phyloP scores from a whole-genome alignment of 2,113 vertebrate species.

The Strix uralensis region DNA sequence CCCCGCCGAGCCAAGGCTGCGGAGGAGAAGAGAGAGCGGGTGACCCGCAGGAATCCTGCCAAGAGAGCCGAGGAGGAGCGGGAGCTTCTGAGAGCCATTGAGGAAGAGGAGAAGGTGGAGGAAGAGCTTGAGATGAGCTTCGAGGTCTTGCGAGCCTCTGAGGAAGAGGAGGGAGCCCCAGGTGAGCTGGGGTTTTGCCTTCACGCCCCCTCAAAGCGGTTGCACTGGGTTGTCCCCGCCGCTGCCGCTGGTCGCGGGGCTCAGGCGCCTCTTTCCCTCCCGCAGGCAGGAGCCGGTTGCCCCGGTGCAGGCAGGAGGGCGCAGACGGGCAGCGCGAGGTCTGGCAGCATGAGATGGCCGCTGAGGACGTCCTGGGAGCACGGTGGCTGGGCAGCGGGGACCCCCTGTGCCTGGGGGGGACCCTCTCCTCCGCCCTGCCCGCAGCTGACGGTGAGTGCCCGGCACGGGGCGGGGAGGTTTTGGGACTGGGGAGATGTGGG shows the following conservation, averaged over 20 bases:
- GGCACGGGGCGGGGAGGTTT: accelerated
- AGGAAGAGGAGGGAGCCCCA: slow-evolving; percentile 64
- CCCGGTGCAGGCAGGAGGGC: background rate
- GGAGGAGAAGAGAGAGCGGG: background rate
- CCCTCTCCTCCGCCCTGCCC: background rate
- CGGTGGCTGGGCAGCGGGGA: background rate
- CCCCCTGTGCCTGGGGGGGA: background rate
- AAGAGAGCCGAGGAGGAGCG: background rate
- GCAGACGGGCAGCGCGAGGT: slow-evolving; percentile 70
- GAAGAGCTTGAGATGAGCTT: slow-evolving; percentile 74
- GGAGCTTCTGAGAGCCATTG: slow-evolving; percentile 79
- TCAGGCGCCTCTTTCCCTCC: background rate
- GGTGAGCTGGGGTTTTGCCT: background rate
- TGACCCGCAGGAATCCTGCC: background rate
- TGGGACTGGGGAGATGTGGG: background rate
- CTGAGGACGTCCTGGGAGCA: background rate
- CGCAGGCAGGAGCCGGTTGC: background rate
- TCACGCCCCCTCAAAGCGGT: accelerated
- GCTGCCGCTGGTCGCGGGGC: background rate
- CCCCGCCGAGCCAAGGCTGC: background rate
- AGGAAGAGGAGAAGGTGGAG: slow-evolving; percentile 60
- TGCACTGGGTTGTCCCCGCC: background rate
- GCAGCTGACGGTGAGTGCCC: background rate
- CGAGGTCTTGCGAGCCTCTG: slow-evolving; percentile 75
- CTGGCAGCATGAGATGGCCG: slow-evolving; percentile 69